Base-by-base conservation (phyloP, 2,113 vertebrate species). In the Cavia porcellus region DNA sequence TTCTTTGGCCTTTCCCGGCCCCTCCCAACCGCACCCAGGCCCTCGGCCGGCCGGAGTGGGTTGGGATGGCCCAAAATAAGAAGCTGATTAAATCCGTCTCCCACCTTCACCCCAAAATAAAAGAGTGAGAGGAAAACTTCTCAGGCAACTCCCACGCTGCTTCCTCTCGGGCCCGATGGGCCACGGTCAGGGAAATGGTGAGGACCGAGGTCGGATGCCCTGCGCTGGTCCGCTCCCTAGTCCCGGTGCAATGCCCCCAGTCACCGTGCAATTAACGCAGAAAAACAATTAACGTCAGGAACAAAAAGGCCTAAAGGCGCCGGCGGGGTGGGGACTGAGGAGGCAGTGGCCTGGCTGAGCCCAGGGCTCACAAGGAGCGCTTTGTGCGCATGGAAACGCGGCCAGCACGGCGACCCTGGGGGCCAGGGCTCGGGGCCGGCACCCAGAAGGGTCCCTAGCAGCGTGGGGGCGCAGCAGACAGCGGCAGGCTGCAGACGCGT, bases 71-170 rank as follows among this genome's bases (percentile, higher is more conserved):
- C 96, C 96, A 97, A 97, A 97, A 98, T 98, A 97, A 98, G 96
- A 96, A 97, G 94, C 93, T 96, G 95, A 97, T 97, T 96, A 94
- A 97, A 98, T 97, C 92, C 45, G 84, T 96, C 96, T 97, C 96
- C 97, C 92, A 98, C 97, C 95, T 97, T 97, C 96, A 96, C 97
- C 94, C 95, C 95, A 95, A 97, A 97, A 97, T 98, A 98, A 98
- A 93, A 94, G 94, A 84, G 85, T 92, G 80, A 84, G 90, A 93
- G 89, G 77, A 97, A 96, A 98, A 96, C 92, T 68, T 96, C 81
- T 93, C 61, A 93, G 96, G 93, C 95, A 85, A 96, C 96, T 97
- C 95, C 96, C 93, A 97, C 95, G 86, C 98, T 32, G 64, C 79
- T 97, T 97, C 97, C 97, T 98, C 94, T 62, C 17, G 3, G 89